Base-by-base conservation (phyloP, 1,140 invertebrate species). In the Metaphire vulgaris region DNA sequence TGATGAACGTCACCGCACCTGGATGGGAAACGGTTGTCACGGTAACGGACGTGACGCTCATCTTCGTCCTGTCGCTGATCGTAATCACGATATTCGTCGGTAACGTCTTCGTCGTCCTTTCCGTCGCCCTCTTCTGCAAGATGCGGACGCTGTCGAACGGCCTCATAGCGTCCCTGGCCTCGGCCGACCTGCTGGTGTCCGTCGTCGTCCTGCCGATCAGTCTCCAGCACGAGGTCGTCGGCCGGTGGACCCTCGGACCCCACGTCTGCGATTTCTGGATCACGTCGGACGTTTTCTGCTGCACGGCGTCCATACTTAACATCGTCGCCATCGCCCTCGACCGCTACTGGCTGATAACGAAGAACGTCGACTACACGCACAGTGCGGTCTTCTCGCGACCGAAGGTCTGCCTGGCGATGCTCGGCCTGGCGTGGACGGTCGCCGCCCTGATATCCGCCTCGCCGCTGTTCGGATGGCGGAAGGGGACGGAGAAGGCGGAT, bases 171-270 rank as follows among this genome's bases (percentile, higher is more conserved):
- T 96, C 94, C 12, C 87, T 97, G 79, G 95, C 95, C 29, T 92
- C 96, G 78, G 94, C 95, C 72, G 95, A 97, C 85, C 91, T 97
- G 79, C 91, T 96, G 81, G 94, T 97, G 33, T 95, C 95, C 69
- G 89, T 90, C 1, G 74, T 82, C 73, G 86, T 92, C 2, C 65
- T 79, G 68, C 78, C 79, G 6, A 67, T 80, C 33, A 78, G 78
- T 64, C 72, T 79, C 30, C 71, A 77, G 29, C 32, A 74, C 34
- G 79, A 90, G 89, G 88, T 92, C 21, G 6, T 56, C 41, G 41
- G 89, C 82, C 89, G 91, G 82, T 95, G 93, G 93, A 90, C 89
- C 69, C 87, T 95, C 67, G 93, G 93, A 33, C 91, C 92, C 0
- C 90, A 92, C 82, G 87, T 95, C 56, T 95, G 93, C 83, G 93